Evolutionary conservation across 2,797 vertebrate species (phyloP).

Genomic region (Epinephelus coioides): DNA sequence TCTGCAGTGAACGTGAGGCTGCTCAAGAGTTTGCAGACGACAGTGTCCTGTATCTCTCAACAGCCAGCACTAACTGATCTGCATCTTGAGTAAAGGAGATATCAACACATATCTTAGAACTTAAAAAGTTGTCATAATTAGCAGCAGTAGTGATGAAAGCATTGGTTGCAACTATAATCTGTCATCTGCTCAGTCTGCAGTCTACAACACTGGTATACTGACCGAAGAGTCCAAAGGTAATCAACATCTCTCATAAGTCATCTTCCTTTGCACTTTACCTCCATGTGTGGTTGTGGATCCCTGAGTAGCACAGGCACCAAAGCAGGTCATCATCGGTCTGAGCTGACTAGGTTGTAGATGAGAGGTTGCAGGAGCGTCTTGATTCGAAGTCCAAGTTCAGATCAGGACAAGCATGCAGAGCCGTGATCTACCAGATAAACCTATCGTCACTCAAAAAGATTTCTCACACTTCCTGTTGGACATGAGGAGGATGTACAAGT

Average conservation of each 20-base stretch:
- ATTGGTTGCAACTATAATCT: no score
- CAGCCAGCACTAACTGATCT: no score
- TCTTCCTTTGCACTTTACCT: constrained; percentile 67
- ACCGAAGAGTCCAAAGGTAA: no score
- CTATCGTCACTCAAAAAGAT: constrained; percentile 80
- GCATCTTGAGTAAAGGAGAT: no score
- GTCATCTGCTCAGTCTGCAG: background rate
- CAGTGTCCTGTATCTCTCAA: no score
- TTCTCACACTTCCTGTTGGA: constrained; percentile 82
- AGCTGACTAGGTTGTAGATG: constrained; percentile 84
- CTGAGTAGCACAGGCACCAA: constrained; percentile 74
- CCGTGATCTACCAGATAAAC: constrained; percentile 80
- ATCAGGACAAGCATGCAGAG: constrained; percentile 83
- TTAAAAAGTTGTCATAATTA: no score
- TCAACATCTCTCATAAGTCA: background rate
- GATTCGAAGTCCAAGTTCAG: constrained; percentile 74
- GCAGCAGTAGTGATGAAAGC: no score
- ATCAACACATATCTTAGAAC: no score
- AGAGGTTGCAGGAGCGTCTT: constrained; percentile 85
- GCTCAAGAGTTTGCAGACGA: no score
- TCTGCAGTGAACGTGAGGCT: no score
- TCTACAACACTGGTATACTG: background rate
- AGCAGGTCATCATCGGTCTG: constrained; percentile 80
- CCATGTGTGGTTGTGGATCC: constrained; percentile 81
- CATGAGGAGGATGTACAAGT: constrained; percentile 84